Evolutionary conservation across 2,113 vertebrate species (phyloP).

Genomic region (Caretta caretta): DNA sequence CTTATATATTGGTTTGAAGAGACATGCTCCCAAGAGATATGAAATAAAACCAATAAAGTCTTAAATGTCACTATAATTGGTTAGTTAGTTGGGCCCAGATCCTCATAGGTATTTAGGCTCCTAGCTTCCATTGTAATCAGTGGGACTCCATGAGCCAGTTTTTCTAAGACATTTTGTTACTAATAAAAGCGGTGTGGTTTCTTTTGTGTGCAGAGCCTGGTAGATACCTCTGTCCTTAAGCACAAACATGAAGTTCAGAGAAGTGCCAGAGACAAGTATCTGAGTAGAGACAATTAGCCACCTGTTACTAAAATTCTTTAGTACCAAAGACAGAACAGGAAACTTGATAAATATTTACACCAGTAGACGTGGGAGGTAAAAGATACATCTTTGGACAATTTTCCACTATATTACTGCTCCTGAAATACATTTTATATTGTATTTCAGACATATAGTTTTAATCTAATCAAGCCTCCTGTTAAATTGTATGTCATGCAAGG

Average conservation of each 20-base stretch:
- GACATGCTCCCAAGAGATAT: neutral
- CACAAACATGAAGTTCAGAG: neutral
- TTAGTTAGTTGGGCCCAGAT: too few relatives aligned
- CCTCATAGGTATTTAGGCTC: too few relatives aligned
- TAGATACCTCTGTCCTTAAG: neutral
- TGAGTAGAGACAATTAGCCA: neutral
- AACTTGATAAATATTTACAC: too few relatives aligned
- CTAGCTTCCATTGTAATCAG: too few relatives aligned
- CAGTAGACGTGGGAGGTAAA: too few relatives aligned
- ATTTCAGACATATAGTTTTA: neutral
- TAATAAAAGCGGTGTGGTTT: neutral
- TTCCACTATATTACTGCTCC: neutral
- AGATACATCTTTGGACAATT: too few relatives aligned
- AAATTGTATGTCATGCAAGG: neutral
- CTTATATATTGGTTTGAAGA: neutral
- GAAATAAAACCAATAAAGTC: neutral
- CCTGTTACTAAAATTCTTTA: too few relatives aligned
- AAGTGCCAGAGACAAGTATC: neutral
- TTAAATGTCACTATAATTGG: too few relatives aligned
- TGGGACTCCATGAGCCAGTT: neutral
- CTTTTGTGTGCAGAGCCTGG: neutral
- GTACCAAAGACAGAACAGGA: too few relatives aligned
- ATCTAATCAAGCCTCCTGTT: neutral
- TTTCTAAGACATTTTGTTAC: neutral
- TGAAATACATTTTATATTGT: neutral